Base-by-base conservation (phyloP, 2,888 invertebrate genomes). In the Troilus luridus region DNA sequence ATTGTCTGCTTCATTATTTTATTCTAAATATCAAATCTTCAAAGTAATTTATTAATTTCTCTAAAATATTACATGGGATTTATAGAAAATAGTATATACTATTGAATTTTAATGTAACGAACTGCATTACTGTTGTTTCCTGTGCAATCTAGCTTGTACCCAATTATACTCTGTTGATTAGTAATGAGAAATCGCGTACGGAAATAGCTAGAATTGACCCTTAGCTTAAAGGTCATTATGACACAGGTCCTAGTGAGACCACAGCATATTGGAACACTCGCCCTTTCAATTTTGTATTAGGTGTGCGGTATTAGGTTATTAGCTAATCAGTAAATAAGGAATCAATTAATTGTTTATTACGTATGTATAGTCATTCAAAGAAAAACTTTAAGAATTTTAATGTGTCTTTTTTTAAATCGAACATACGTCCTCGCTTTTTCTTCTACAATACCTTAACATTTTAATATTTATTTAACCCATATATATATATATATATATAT, bases 121-220 rank as follows among this genome's bases (percentile, higher is more conserved):
- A 67, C 9, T 67, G 64, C 9, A 24, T 67, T 24, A 24, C 5
- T 1, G 10, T 1, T 14, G 59, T 24, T n/a, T 24, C 64, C 11
- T 67, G n/a, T 24, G 11, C 10, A 0, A 24, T 67, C 24, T 67
- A 67, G 8, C 0, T 24, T 11, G 9, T 67, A n/a, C n/a, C 21
- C 64, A 67, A 67, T 67, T 67, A 67, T 67, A 10, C 9, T 24
- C 14, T 14, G 14, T 14, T 12, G 24, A 12, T 24, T 5, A 27
- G 67, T 24, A 6, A 7, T 14, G 24, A 27, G 67, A 17, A 77
- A 19, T 77, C 41, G 8, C 41, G 72, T 17, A 41, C 72, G 21
- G 72, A 77, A 77, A 77, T 77, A 77, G 72, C 72, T 77, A 77
- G 72, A 27, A 41, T 77, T 77, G 72, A 77, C 41, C 72, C 72